A percentile compares a stretch with the other conserved stretches of the same genome.
Conservation (phyloP, 2,888 invertebrate species). For the Zaprionus bogoriensis region DNA sequence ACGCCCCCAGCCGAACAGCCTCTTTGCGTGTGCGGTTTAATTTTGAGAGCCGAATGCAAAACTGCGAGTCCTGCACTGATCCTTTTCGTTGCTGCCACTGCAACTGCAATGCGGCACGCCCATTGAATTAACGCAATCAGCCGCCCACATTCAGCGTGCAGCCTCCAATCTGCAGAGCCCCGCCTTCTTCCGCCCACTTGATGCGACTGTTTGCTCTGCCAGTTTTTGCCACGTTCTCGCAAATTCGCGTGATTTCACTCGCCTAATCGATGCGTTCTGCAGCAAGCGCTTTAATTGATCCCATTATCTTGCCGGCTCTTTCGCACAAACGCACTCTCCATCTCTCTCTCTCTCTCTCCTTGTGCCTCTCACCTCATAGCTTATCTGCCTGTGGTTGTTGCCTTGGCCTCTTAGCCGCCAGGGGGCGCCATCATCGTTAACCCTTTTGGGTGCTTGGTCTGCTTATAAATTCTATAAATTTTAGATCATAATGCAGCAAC, state of each 20-base stretch:
- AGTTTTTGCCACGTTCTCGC: constrained; percentile 38
- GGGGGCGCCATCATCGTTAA: constrained; percentile 41
- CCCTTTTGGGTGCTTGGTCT: constrained; percentile 57
- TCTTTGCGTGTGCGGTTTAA: constrained; percentile 65
- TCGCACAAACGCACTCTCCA: too few species aligned
- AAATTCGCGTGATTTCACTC: constrained; percentile 60
- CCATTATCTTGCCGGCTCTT: constrained; percentile 12
- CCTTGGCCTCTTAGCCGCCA: constrained; percentile 38
- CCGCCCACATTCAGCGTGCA: too few species aligned
- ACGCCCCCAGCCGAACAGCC: not conserved
- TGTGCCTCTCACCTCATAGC: not conserved
- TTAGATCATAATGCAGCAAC: constrained; percentile 68
- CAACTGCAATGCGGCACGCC: constrained; percentile 14
- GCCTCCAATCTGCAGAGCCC: not conserved
- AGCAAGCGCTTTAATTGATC: constrained; percentile 52
- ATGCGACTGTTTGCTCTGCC: constrained; percentile 20
- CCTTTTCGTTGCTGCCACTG: constrained; percentile 28
- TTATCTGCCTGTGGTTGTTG: constrained; percentile 6
- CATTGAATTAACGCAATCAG: too few species aligned
- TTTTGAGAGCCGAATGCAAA: constrained; percentile 51
- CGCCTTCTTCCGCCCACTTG: not conserved
- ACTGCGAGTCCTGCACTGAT: constrained; percentile 32
- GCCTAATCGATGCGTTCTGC: constrained; percentile 46
- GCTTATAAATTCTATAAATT: constrained; percentile 75
- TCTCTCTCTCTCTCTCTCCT: not conserved